phyloP scores from a whole-genome alignment of 2,888 invertebrate species.

The Aleiodes alternator region DNA sequence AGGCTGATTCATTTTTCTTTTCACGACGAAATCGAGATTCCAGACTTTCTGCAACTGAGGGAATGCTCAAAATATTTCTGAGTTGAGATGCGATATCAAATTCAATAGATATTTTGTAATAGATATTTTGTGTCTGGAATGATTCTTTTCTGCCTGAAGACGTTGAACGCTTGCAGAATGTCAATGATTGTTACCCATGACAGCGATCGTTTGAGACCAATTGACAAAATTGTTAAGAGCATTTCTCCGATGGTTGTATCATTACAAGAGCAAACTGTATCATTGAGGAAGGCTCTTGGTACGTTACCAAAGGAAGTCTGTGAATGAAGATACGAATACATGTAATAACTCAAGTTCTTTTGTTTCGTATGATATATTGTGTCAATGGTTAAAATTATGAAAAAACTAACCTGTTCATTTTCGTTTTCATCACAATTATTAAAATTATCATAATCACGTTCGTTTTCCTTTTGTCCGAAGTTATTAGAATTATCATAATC shows the following conservation, averaged over 20 bases:
- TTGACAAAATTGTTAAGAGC: conserved; percentile 6
- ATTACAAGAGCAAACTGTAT: conserved; percentile 12
- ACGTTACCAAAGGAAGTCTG: too few relatives aligned
- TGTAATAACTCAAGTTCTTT: too few relatives aligned
- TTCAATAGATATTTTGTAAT: conserved; percentile 30
- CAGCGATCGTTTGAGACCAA: conserved; percentile 29
- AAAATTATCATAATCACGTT: too few relatives aligned
- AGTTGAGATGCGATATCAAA: too few relatives aligned
- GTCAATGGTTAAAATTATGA: too few relatives aligned
- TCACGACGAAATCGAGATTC: conserved; percentile 1
- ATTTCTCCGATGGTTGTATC: conserved; percentile 27
- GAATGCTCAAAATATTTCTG: not conserved
- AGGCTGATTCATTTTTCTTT: not conserved
- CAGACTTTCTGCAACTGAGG: not conserved
- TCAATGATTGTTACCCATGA: conserved; percentile 39
- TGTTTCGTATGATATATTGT: too few relatives aligned
- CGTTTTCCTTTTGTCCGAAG: too few relatives aligned
- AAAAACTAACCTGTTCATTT: too few relatives aligned
- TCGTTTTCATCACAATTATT: too few relatives aligned
- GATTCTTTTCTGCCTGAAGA: conserved; percentile 29
- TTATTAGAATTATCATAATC: too few relatives aligned
- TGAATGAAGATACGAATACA: too few relatives aligned
- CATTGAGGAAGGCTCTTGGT: not conserved
- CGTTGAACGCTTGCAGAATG: conserved; percentile 35
- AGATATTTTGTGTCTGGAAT: conserved; percentile 35